Base-by-base conservation (phyloP, 2,797 vertebrate genomes). In the Gymnopithys bicolor region DNA sequence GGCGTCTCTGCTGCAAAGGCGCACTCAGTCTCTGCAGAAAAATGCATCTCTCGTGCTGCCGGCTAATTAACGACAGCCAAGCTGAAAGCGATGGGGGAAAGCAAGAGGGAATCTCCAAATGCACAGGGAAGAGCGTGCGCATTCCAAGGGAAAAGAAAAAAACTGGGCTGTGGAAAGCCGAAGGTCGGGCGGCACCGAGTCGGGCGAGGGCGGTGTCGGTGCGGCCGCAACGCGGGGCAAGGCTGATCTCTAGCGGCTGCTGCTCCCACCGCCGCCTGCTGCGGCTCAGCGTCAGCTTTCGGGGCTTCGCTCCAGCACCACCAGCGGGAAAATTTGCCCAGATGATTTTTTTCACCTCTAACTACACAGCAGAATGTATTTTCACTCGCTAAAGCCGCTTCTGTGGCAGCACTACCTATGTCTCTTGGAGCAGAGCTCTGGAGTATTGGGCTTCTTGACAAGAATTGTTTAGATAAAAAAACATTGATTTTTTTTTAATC, bases 211-310 rank as follows among this genome's bases (percentile, higher is more conserved):
- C 39, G 37, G 30, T 1, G 32, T 22, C 9, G 23, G 9, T 3
- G 60, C 12, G 11, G 59, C 27, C 5, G 52, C 91, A 97, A 96
- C 90, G 78, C 98, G 97, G 98, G 98, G 95, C 98, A 99, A 99
- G 97, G 98, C 98, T 99, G 99, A 98, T 98, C 99, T 98, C 99
- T 99, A 98, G 98, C 98, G 99, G 98, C 63, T 19, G 64, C 63
- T 10, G 32, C 63, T 46, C 63, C 63, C 43, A 22, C 62, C 17
- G 13, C 4, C 10, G 18, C 39, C 58, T 28, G 27, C 35, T 12
- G 24, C 58, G 13, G 35, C 58, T 6, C 10, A 37, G 58, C 24
- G 11, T 24, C 43, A 8, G 37, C 58, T 39, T 11, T 28, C 25
- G 28, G 37, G 60, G 19, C 63, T 64, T 9, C 16, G 3, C 30